These are phyloP conservation scores for Thysanoteuthis rhombus DNA, from an alignment of 2,888 invertebrate genomes.

Conservation along the genomic window DNA sequence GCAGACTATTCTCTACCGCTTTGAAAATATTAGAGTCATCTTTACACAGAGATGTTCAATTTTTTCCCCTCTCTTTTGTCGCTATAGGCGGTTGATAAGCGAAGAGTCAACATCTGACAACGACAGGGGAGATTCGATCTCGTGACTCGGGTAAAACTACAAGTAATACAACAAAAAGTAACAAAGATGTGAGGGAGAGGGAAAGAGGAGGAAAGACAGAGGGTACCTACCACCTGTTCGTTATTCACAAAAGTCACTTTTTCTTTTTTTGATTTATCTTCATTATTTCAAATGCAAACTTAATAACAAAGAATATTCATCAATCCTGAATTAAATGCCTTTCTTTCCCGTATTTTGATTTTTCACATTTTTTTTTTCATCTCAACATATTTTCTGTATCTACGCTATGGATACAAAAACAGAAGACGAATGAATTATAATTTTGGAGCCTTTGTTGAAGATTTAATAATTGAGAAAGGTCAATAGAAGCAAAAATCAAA, in stretches of 20 bases:
- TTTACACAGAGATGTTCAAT: not conserved
- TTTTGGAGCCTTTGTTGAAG: no score
- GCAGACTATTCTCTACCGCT: not conserved
- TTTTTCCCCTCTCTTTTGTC: not conserved
- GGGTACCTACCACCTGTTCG: not conserved
- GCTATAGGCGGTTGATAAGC: not conserved
- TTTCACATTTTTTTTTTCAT: no score
- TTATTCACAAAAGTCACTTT: not conserved
- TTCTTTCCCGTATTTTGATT: no score
- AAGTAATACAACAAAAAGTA: not conserved
- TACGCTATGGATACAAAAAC: no score
- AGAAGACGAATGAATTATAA: no score
- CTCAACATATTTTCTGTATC: no score
- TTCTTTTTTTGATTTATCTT: no score
- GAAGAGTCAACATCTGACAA: not conserved
- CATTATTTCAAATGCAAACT: no score
- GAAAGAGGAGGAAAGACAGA: not conserved
- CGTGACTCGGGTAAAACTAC: not conserved
- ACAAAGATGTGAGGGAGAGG: not conserved
- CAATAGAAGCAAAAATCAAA: no score
- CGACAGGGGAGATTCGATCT: not conserved
- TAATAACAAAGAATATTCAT: no score
- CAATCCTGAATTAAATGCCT: no score
- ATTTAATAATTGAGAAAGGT: no score
- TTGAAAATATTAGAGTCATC: not conserved